Evolutionary conservation across 2,888 invertebrate species (phyloP).

Genomic region (Zonitis immaculata): DNA sequence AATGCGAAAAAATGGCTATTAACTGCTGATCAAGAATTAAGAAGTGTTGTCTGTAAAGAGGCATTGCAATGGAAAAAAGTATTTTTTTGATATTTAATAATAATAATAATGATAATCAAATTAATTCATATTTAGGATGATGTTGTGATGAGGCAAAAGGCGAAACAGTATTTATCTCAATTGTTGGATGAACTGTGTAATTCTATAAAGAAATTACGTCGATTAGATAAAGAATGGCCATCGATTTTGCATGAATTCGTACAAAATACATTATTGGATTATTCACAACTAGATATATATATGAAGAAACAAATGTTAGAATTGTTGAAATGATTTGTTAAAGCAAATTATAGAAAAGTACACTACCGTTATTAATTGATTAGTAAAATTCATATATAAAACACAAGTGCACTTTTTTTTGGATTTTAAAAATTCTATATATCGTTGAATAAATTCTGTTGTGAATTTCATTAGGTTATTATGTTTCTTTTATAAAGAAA

Average conservation of each 20-base stretch:
- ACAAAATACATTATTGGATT: conserved; percentile 72
- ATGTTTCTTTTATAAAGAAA: too few species aligned
- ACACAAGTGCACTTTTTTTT: conserved; percentile 11
- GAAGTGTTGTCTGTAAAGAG: conserved; percentile 80
- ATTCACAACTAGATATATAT: conserved; percentile 74
- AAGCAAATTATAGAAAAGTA: conserved; percentile 4
- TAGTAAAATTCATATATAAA: conserved; percentile 6
- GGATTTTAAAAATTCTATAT: conserved; percentile 9
- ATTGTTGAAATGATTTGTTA: conserved; percentile 45
- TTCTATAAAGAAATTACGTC: conserved; percentile 70
- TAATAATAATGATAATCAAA: background rate
- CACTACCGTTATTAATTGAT: conserved; percentile 13
- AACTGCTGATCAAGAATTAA: conserved; percentile 69
- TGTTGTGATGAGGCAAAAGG: conserved; percentile 67
- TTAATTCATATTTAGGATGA: conserved; percentile 60
- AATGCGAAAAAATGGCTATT: conserved; percentile 68
- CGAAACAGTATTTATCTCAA: conserved; percentile 63
- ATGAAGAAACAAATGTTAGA: conserved; percentile 64
- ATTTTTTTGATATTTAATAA: background rate
- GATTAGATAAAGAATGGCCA: conserved; percentile 74
- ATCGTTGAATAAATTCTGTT: conserved; percentile 17
- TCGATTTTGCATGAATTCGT: conserved; percentile 71
- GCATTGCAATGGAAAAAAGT: conserved; percentile 74
- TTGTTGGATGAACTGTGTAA: conserved; percentile 71
- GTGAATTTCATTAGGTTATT: background rate